Evolutionary conservation across 1,140 invertebrate species (phyloP).

Genomic region (Bombus consobrinus): DNA sequence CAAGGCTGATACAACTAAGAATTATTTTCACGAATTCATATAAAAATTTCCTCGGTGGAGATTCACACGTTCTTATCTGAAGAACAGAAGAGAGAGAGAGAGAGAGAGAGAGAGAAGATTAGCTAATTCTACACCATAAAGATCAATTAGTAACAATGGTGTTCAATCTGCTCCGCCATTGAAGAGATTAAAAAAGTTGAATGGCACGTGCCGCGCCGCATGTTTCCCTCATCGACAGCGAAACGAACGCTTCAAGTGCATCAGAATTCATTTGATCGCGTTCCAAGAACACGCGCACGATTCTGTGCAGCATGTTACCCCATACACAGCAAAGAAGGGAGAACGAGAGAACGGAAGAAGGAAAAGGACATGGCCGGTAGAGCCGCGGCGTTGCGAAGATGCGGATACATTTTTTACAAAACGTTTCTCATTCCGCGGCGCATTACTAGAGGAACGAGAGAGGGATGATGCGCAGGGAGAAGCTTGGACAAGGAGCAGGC

Average conservation of each 20-base stretch:
- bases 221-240: background rate
- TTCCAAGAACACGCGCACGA: constrained; percentile 55
- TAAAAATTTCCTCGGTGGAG: too few relatives aligned
- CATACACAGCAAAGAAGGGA: background rate
- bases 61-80: too few relatives aligned
- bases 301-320: constrained; percentile 46
- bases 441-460: constrained; percentile 74
- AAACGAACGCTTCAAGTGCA: constrained; percentile 13
- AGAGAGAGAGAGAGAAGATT: too few relatives aligned
- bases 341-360: background rate
- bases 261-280: constrained; percentile 61
- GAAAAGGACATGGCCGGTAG: background rate
- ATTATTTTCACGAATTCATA: too few relatives aligned
- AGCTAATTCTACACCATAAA: too few relatives aligned
- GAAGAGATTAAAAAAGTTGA: background rate
- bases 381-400: constrained; percentile 70
- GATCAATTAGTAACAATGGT: too few relatives aligned
- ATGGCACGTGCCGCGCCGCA: background rate
- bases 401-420: constrained; percentile 81
- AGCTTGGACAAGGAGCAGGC: constrained; percentile 61
- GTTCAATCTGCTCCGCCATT: too few relatives aligned
- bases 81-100: too few relatives aligned
- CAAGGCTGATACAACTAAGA: too few relatives aligned
- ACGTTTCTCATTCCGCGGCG: constrained; percentile 81
- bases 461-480: constrained; percentile 71